Evolutionary conservation across 2,113 vertebrate species (phyloP).

Genomic region (Serinus canaria): DNA sequence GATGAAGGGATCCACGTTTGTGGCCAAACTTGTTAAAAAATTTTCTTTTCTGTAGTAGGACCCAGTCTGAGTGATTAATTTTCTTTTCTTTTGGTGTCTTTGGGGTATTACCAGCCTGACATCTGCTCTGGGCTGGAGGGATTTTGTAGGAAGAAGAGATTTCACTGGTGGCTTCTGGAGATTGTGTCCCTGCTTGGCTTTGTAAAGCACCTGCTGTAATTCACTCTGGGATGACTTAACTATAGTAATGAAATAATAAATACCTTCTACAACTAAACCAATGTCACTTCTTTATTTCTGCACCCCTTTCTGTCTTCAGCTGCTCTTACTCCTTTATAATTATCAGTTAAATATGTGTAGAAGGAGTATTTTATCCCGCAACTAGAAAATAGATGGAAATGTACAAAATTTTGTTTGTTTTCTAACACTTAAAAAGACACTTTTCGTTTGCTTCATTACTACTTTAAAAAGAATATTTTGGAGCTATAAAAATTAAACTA

Average conservation of each 20-base stretch:
- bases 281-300: neutral
- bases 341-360: neutral
- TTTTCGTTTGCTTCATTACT: neutral
- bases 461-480: neutral
- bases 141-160: neutral
- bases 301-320: neutral
- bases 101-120: neutral
- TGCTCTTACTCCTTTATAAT: neutral
- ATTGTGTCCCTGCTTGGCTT: neutral
- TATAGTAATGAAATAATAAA: neutral
- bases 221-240: neutral
- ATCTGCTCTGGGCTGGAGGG: neutral
- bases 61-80: neutral
- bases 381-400: neutral
- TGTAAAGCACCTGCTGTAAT: neutral
- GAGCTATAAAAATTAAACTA: neutral
- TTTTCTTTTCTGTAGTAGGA: neutral
- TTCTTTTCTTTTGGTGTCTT: neutral
- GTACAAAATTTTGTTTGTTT: neutral
- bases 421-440: neutral
- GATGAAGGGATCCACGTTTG: fast-evolving
- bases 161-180: neutral
- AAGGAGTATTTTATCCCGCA: neutral
- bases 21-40: neutral
- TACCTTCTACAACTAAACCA: neutral